Conservation (phyloP, 2,113 vertebrate genomes). For the Pedionomus torquatus region DNA sequence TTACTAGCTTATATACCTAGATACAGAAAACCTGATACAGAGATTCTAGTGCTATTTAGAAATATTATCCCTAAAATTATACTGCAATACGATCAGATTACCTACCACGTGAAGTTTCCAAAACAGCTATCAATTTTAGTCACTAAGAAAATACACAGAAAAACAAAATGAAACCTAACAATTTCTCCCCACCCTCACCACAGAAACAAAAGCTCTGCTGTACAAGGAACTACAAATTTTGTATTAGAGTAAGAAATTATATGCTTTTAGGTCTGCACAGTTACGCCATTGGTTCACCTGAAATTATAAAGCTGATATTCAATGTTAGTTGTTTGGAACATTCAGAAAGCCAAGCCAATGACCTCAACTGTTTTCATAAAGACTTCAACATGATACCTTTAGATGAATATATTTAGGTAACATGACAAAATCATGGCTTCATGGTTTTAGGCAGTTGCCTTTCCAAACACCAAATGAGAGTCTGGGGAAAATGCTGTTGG, state of each 20-base stretch:
- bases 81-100: conserved; percentile 10
- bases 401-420: conserved; percentile 14
- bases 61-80: neutral
- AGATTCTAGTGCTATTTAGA: neutral
- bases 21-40: neutral
- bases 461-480: neutral
- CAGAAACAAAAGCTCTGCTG: neutral
- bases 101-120: conserved; percentile 24
- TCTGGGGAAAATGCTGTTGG: neutral
- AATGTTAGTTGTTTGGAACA: neutral
- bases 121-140: conserved; percentile 50
- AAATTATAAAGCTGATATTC: neutral
- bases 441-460: neutral
- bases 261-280: neutral
- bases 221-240: neutral
- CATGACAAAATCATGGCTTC: conserved; percentile 33
- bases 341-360: neutral
- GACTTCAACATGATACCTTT: neutral
- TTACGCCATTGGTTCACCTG: neutral
- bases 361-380: conserved; percentile 12
- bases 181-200: conserved; percentile 11
- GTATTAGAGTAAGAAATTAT: conserved; percentile 30
- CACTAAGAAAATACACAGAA: conserved; percentile 11
- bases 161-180: neutral
- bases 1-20: neutral